phyloP scores from a whole-genome alignment of 2,797 vertebrate species.

The Scleropages formosus region DNA sequence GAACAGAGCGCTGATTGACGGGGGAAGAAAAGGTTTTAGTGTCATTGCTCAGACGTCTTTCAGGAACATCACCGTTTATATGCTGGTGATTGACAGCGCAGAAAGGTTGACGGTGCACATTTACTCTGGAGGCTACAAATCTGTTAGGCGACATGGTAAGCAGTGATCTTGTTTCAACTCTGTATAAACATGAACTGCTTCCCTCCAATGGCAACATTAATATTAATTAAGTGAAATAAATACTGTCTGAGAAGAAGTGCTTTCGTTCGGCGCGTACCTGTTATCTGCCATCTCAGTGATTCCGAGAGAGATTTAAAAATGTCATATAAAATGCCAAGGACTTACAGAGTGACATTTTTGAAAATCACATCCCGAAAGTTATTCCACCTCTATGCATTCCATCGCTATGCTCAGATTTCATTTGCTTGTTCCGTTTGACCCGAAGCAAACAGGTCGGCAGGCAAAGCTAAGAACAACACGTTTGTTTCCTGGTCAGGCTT shows the following conservation, averaged over 20 bases:
- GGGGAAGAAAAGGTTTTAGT: too few species aligned
- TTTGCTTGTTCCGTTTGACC: neutral
- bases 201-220: neutral
- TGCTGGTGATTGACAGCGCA: neutral
- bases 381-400: neutral
- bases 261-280: neutral
- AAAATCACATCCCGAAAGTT: neutral
- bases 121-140: neutral
- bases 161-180: constrained; percentile 6
- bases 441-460: too few species aligned
- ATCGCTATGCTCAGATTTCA: neutral
- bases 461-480: too few species aligned
- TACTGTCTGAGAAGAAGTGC: neutral
- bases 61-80: neutral
- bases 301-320: neutral
- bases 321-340: neutral
- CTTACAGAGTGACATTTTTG: neutral
- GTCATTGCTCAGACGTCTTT: neutral
- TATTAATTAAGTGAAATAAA: neutral
- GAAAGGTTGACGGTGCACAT: neutral
- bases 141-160: neutral
- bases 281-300: neutral
- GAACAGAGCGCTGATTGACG: neutral
- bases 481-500: too few species aligned
- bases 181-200: constrained; percentile 8